These are phyloP conservation scores for Spodoptera littoralis DNA, from an alignment of 2,888 invertebrate genomes.

Conservation along the genomic window DNA sequence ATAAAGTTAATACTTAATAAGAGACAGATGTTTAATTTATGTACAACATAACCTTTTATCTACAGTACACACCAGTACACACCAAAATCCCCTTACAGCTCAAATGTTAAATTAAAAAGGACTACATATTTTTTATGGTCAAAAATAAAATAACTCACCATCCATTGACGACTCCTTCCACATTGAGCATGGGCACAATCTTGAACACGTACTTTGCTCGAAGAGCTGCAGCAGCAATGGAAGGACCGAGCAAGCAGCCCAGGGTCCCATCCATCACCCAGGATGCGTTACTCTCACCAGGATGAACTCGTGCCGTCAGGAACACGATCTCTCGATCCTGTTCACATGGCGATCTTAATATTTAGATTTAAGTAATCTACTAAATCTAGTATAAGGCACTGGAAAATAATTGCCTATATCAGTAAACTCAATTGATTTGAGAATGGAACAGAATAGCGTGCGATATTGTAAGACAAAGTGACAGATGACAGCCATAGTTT, in stretches of 20 bases:
- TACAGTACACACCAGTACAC: neutral
- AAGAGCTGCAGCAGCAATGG: constrained; percentile 88
- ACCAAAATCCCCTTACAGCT: neutral
- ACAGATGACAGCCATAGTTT: no score
- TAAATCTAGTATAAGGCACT: no score
- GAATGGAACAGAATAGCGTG: no score
- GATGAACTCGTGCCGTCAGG: constrained; percentile 94
- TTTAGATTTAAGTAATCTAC: no score
- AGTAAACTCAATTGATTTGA: no score
- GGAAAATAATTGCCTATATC: no score
- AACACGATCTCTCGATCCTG: constrained; percentile 92
- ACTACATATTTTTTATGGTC: neutral
- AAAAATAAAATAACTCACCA: constrained; percentile 88
- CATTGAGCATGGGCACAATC: constrained; percentile 96
- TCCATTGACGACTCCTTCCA: constrained; percentile 96
- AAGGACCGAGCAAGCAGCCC: constrained; percentile 89
- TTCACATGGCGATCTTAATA: neutral
- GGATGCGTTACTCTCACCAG: constrained; percentile 95
- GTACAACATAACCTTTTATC: no score
- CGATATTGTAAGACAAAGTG: no score
- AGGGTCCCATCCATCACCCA: constrained; percentile 96
- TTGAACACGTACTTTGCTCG: constrained; percentile 94
- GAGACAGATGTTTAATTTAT: constrained; percentile 62
- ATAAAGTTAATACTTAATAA: constrained; percentile 82
- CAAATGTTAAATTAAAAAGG: no score